Base-by-base conservation (phyloP, 2,113 vertebrate species). In the Brachionichthys hirsutus region DNA sequence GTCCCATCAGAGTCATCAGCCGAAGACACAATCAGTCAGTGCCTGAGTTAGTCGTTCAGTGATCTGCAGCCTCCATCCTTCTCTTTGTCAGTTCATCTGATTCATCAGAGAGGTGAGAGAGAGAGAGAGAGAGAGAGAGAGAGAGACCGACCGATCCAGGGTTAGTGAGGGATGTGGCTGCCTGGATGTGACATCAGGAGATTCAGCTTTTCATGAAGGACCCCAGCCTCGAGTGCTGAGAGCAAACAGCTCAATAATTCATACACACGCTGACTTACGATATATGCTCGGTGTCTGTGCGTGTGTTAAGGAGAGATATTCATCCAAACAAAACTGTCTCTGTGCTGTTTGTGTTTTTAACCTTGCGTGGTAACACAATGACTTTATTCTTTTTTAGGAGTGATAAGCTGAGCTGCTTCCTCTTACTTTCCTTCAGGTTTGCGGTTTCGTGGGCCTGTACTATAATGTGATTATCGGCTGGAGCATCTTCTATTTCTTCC, bases 391-490 rank as follows among this genome's bases (percentile, higher is more conserved):
- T 67, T 18, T 46, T 44, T 8, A 17, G 14, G 1, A 47, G 15
- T 44, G 20, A 19, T 35, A 45, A 38, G 0, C 40, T 4, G 10
- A 49, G 15, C 22, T 50, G 17, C 66, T 48, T 16, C 11, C 15
- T 66, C 20, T 63, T 8, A 1, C 78, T 13, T 60, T 16, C 52
- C 41, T 18, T 38, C 73, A 99, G 97, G 96, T 98, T 17, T 98
- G 95, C 44, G 94, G 95, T 48, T 98, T 98, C 19, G 96, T 99
- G 0, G 96, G 95, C 12, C 93, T 99, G 55, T 99, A 99, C 62
- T 99, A 99, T 75, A 99, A 99, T 0, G 97, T 99, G 72, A 99
- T 99, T 86, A 99, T 99, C 0, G 95, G 95, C 56, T 99, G 97
- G 97, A 98, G 95, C 83, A 95, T 98, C 90, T 99, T 98, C 70